phyloP scores from a whole-genome alignment of 1,140 invertebrate species.

The Glossosoma conforme region DNA sequence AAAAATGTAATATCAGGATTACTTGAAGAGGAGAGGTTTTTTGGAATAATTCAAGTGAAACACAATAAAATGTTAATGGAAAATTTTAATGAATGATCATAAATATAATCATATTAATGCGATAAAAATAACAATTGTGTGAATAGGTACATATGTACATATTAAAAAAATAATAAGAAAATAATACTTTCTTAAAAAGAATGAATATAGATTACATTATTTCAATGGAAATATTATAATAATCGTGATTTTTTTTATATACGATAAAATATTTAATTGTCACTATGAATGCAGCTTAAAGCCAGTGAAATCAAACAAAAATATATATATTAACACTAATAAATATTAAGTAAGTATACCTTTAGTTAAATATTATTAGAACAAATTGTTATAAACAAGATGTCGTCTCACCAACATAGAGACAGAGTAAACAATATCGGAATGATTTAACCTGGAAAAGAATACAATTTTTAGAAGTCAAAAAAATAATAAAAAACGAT shows the following conservation, averaged over 20 bases:
- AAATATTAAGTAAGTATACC: too few relatives aligned
- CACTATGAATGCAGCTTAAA: constrained; percentile 15
- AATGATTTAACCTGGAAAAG: too few relatives aligned
- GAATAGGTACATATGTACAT: constrained; percentile 25
- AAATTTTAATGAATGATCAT: constrained; percentile 28
- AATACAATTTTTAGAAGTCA: too few relatives aligned
- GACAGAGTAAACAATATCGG: too few relatives aligned
- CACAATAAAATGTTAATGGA: constrained; percentile 29
- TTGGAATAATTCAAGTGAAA: constrained; percentile 13
- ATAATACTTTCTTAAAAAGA: not conserved
- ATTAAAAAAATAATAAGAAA: constrained; percentile 19
- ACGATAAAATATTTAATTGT: not conserved
- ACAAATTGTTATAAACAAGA: too few relatives aligned
- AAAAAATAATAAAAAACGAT: too few relatives aligned
- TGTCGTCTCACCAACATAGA: too few relatives aligned
- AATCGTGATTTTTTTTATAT: not conserved
- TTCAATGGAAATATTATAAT: not conserved
- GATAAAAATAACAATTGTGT: constrained; percentile 29
- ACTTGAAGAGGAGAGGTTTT: not conserved
- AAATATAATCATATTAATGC: constrained; percentile 27
- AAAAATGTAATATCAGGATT: too few relatives aligned
- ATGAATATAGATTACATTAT: not conserved
- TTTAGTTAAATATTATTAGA: too few relatives aligned
- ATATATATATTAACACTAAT: too few relatives aligned
- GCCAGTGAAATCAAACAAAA: constrained; percentile 5